Percentiles rank a stretch among this genome's conserved stretches.
Conservation (phyloP, 2,888 invertebrate genomes). For the Argyra leucocephala region DNA sequence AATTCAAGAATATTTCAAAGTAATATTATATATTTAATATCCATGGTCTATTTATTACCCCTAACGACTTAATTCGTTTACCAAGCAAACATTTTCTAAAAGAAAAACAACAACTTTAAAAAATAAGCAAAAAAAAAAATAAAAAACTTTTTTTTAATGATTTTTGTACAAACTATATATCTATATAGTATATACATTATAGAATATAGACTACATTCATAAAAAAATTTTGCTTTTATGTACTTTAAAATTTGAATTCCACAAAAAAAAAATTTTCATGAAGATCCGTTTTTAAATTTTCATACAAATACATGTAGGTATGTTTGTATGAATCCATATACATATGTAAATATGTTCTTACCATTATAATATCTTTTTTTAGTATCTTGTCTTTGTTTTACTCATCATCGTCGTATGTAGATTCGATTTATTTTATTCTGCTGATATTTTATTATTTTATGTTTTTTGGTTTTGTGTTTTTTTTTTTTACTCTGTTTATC, state of each 20-base stretch:
- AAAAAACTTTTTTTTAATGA: too few relatives aligned
- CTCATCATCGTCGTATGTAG: background rate
- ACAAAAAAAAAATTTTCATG: background rate
- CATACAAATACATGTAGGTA: background rate
- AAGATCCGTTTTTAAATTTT: background rate
- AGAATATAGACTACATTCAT: background rate
- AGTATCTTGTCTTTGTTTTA: background rate
- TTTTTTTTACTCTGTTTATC: background rate
- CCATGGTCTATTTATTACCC: constrained; percentile 41
- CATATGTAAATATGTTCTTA: background rate
- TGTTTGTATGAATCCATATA: background rate
- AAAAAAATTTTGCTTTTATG: too few relatives aligned
- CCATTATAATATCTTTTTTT: background rate
- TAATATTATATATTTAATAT: too few relatives aligned
- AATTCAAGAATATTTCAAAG: constrained; percentile 21
- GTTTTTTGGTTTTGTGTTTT: background rate
- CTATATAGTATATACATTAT: too few relatives aligned
- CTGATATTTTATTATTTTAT: background rate
- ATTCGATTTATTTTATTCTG: background rate
- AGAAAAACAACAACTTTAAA: too few relatives aligned
- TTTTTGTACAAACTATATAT: too few relatives aligned
- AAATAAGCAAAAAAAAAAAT: too few relatives aligned
- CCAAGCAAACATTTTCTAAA: constrained; percentile 26
- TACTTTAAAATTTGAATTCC: background rate
- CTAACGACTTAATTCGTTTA: constrained; percentile 44